Evolutionary conservation across 2,797 vertebrate species (phyloP), one percentile per base, ranked within the genome.

Genomic region (Limnodromus scolopaceus): DNA sequence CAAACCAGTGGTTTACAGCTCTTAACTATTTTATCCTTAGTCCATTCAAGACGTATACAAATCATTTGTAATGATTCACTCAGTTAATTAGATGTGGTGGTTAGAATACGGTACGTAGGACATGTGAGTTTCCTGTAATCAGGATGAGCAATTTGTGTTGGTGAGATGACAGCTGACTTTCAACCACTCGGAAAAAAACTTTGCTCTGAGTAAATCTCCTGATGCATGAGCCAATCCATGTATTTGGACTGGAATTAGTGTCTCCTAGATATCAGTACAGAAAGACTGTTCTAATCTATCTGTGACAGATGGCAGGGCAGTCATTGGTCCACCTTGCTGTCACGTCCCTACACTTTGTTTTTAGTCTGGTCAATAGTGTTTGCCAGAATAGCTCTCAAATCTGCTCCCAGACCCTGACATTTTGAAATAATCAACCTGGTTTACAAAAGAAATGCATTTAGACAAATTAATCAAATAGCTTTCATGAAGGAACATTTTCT

Each of bases 391-490:
- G 88, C 93, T 97, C 96, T 95, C 95, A 96, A 88, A 95, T 92
- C 86, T 66, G 58, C 86, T 94, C 80, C 45, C 36, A 89, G 92
- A 94, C 87, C 68, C 58, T 98, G 97, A 97, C 97, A 98, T 98
- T 98, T 98, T 12, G 24, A 96, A 97, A 96, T 96, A 96, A 96
- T 94, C 91, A 96, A 97, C 95, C 93, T 97, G 87, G 91, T 98
- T 97, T 98, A 93, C 95, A 96, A 96, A 96, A 97, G 88, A 96
- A 98, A 97, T 92, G 92, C 93, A 97, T 97, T 98, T 97, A 97
- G 98, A 98, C 97, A 98, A 98, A 97, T 98, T 97, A 98, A 98
- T 97, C 89, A 97, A 97, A 96, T 79, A 71, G 15, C 86, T 89
- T 93, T 97, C 70, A 60, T 10, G 45, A 96, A 97, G 89, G 95